Base-by-base conservation (phyloP, 2,797 vertebrate species). In the Cuniculus paca region DNA sequence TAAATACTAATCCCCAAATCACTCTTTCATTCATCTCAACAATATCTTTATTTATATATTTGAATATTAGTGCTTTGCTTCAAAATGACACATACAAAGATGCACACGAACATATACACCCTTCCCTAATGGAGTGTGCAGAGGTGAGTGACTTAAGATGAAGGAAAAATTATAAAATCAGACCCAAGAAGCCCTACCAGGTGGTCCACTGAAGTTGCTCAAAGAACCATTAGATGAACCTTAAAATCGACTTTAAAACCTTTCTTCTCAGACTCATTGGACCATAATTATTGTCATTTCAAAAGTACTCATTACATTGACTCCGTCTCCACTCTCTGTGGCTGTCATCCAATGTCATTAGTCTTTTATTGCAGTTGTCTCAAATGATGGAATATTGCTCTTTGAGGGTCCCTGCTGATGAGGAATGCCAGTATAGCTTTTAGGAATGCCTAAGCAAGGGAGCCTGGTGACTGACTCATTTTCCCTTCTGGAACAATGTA, bases 211-310 rank as follows among this genome's bases (percentile, higher is more conserved):
- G 39, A 79, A 36, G 31, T 54, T 75, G 36, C 61, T 93, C 94
- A 96, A 94, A 93, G 79, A 56, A 61, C n/a, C 68, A 10, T 86
- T 92, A 94, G 60, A 42, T 63, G 28, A 80, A 22, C 26, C 72
- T 97, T 83, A 86, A 95, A 97, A 85, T 90, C 77, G 54, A 2
- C 48, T 88, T 72, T 72, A 88, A 84, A 96, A 54, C 22, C 85
- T 90, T 95, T 90, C 61, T 90, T 77, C 81, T 86, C 61, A 65
- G 48, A 52, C n/a, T 90, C 28, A n/a, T 7, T 61, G 68, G 22
- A 50, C 74, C 56, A 42, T 77, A 83, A 94, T 89, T 84, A 93
- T 83, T 81, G 78, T 90, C 48, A 88, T 91, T 92, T 95, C 74
- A 34, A 61, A 90, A 74, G 50, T 77, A 58, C 42, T 88, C 48